phyloP scores from a whole-genome alignment of 2,113 vertebrate genomes.

The Zosterops hypoxanthus region DNA sequence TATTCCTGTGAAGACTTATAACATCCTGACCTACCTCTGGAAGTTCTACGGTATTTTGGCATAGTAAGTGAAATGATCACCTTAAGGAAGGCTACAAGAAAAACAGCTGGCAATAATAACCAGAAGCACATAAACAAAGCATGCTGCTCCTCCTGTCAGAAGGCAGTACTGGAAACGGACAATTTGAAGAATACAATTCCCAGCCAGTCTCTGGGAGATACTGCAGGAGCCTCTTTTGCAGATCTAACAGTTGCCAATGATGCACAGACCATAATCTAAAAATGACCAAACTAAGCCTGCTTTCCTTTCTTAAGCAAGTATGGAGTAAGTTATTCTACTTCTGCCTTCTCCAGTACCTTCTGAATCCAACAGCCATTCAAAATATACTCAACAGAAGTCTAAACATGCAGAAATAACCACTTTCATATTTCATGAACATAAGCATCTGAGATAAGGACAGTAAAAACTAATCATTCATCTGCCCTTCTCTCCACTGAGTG shows the following conservation, averaged over 20 bases:
- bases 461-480: neutral
- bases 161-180: neutral
- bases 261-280: neutral
- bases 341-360: neutral
- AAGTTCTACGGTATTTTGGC: neutral
- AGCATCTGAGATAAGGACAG: neutral
- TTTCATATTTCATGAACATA: neutral
- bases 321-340: neutral
- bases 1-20: neutral
- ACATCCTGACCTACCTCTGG: neutral
- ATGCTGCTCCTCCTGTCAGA: neutral
- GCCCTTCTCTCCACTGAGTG: neutral
- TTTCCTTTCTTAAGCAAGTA: neutral
- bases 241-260: neutral
- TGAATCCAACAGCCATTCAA: neutral
- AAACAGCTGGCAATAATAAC: neutral
- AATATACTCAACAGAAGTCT: neutral
- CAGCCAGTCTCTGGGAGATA: neutral
- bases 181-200: neutral
- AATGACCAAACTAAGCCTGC: neutral
- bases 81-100: neutral
- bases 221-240: neutral
- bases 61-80: neutral
- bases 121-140: accelerated
- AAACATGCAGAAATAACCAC: neutral